Evolutionary conservation across 1,140 invertebrate species (phyloP).

Genomic region (Scaptomyza graminum): DNA sequence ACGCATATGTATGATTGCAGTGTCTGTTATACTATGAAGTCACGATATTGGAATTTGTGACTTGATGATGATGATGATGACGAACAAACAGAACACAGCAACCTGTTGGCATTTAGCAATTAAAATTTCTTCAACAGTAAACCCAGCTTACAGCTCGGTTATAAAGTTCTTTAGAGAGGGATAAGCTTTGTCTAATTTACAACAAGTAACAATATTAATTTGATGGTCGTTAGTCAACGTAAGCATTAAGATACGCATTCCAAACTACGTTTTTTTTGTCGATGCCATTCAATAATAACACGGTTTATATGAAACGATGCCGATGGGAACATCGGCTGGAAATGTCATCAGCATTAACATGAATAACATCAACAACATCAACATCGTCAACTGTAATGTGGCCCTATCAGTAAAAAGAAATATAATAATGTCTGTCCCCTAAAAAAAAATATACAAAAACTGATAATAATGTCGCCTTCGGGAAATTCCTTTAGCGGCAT

Average conservation of each 20-base stretch:
- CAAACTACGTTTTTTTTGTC: constrained; percentile 5
- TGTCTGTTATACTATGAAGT: constrained; percentile 63
- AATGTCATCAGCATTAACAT: constrained; percentile 31
- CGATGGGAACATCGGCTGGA: constrained; percentile 14
- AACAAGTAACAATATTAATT: constrained; percentile 25
- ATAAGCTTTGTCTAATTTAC: constrained; percentile 1
- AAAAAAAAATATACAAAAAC: constrained; percentile 37
- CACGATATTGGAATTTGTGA: constrained; percentile 76
- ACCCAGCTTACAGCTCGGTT: too few relatives aligned
- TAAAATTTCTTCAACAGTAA: constrained; percentile 34
- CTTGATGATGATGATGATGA: constrained; percentile 47
- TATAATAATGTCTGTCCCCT: constrained; percentile 32
- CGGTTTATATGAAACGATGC: constrained; percentile 21
- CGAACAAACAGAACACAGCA: constrained; percentile 40
- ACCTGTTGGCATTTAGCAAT: constrained; percentile 54
- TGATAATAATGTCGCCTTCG: constrained; percentile 81
- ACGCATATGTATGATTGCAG: constrained; percentile 27
- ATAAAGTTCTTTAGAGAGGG: too few relatives aligned
- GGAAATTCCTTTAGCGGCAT: constrained; percentile 81
- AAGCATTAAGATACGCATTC: constrained; percentile 37
- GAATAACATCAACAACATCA: not conserved
- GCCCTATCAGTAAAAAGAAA: constrained; percentile 20
- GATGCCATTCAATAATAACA: constrained; percentile 38
- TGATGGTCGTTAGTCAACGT: constrained; percentile 47
- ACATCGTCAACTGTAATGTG: constrained; percentile 16